phyloP scores from a whole-genome alignment of 2,888 invertebrate species.

The Drosophila lacicola region DNA sequence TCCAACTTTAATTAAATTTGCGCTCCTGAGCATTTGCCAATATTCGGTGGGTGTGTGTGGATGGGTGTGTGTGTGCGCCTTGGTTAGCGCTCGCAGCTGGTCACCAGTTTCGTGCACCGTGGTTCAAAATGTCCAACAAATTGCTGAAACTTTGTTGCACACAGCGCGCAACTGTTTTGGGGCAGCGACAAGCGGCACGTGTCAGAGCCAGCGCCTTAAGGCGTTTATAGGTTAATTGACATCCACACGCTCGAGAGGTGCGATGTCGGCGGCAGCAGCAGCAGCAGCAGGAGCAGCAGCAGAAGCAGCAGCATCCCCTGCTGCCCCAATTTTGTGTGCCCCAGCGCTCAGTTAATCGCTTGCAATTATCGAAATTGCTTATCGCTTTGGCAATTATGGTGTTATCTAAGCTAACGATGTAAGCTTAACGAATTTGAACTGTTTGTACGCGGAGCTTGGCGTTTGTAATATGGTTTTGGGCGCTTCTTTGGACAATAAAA shows the following conservation, averaged over 20 bases:
- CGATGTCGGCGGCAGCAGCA: neutral
- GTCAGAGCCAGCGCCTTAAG: conserved; percentile 41
- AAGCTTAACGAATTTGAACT: conserved; percentile 8
- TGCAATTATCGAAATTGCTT: conserved; percentile 55
- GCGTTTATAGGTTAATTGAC: conserved; percentile 63
- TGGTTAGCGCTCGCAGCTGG: conserved; percentile 14
- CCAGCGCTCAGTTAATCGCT: conserved; percentile 34
- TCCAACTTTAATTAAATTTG: conserved; percentile 77
- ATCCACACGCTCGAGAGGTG: conserved; percentile 32
- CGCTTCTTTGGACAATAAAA: neutral
- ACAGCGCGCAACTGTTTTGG: conserved; percentile 6
- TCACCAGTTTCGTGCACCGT: conserved; percentile 41
- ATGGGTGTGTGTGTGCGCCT: conserved; percentile 4
- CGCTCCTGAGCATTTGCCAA: conserved; percentile 61
- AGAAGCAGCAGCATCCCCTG: neutral
- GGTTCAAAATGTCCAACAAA: conserved; percentile 49
- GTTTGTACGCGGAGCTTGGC: neutral
- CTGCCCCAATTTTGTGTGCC: conserved; percentile 14
- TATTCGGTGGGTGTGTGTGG: conserved; percentile 22
- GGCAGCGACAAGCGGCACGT: conserved; percentile 2
- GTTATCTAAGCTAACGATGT: conserved; percentile 14
- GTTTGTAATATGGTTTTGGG: neutral
- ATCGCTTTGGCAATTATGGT: conserved; percentile 38
- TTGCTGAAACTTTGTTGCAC: conserved; percentile 56
- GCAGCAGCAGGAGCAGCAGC: neutral